A percentile compares a stretch with the other conserved stretches of the same genome.
These are phyloP conservation scores for Leptinotarsa lineolata DNA, from an alignment of 1,140 invertebrate species.

Conservation along the genomic window DNA sequence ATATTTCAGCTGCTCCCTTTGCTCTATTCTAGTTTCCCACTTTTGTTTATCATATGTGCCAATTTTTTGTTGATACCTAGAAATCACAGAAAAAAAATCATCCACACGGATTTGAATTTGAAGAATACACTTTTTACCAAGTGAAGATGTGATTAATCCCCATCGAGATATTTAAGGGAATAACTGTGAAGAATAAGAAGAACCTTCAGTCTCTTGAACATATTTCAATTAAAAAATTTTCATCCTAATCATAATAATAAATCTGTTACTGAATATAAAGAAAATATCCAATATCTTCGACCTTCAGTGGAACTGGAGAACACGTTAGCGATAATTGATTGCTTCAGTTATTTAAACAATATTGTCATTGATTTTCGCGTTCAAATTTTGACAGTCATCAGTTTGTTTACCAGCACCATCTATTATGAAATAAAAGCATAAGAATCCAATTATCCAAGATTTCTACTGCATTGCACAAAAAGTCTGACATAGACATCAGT, in stretches of 20 bases:
- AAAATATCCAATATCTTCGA: not conserved
- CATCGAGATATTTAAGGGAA: slow-evolving; percentile 35
- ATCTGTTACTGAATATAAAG: not conserved
- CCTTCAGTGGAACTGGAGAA: not conserved
- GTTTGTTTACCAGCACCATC: no score
- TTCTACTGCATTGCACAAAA: no score
- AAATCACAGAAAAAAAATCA: slow-evolving; percentile 34
- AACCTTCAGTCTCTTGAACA: slow-evolving; percentile 1
- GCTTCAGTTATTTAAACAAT: not conserved
- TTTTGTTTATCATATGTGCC: slow-evolving; percentile 94
- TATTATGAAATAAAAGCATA: no score
- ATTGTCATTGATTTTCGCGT: not conserved
- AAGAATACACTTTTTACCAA: slow-evolving; percentile 39
- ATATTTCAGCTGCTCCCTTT: slow-evolving; percentile 78
- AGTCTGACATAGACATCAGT: no score
- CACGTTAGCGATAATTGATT: not conserved
- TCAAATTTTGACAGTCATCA: not conserved
- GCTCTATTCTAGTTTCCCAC: slow-evolving; percentile 94
- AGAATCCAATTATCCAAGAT: no score
- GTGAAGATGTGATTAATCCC: slow-evolving; percentile 49
- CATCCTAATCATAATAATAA: not conserved
- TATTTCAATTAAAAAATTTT: not conserved
- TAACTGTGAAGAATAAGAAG: not conserved
- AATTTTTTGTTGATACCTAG: slow-evolving; percentile 91
- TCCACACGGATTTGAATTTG: slow-evolving; percentile 20